A percentile compares a stretch with the other conserved stretches of the same genome.
Evolutionary conservation across 2,888 invertebrate species (phyloP).

Genomic region (Odontocolon sp.): DNA sequence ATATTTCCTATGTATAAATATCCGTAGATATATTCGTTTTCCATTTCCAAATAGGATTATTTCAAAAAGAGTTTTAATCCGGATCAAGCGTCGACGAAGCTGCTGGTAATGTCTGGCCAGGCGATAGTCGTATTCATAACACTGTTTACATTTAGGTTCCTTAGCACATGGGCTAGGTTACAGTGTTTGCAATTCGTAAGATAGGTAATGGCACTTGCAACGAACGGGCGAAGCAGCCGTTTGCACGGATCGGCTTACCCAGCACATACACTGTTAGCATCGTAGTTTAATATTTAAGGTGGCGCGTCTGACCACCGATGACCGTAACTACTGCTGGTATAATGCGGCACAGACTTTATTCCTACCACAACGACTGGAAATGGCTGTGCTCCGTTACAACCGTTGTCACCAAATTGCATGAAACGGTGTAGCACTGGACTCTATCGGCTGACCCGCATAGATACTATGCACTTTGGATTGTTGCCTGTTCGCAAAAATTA

Average conservation of each 20-base stretch:
- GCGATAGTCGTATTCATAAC: neutral
- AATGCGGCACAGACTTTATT: slow-evolving; percentile 13
- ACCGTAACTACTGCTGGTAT: slow-evolving; percentile 22
- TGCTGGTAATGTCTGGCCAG: neutral
- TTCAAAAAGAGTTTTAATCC: too few species aligned
- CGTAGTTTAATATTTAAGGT: slow-evolving; percentile 30
- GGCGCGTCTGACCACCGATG: slow-evolving; percentile 25
- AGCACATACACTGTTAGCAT: neutral
- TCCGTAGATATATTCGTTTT: too few species aligned
- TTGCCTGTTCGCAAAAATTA: slow-evolving; percentile 19
- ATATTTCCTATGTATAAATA: too few species aligned
- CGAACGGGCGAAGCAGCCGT: neutral
- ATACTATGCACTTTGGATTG: slow-evolving; percentile 34
- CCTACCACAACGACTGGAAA: neutral
- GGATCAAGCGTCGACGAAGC: neutral
- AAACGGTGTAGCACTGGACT: slow-evolving; percentile 11
- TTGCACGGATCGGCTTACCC: slow-evolving; percentile 8
- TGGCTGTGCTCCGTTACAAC: slow-evolving; percentile 1
- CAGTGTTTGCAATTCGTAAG: neutral
- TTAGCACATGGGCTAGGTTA: neutral
- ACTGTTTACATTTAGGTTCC: neutral
- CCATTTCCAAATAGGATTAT: too few species aligned
- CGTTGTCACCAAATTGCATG: slow-evolving; percentile 28
- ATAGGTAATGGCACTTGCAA: neutral
- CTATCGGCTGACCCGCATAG: slow-evolving; percentile 24